phyloP scores from a whole-genome alignment of 2,888 invertebrate species.

The Pyrgus malvae region DNA sequence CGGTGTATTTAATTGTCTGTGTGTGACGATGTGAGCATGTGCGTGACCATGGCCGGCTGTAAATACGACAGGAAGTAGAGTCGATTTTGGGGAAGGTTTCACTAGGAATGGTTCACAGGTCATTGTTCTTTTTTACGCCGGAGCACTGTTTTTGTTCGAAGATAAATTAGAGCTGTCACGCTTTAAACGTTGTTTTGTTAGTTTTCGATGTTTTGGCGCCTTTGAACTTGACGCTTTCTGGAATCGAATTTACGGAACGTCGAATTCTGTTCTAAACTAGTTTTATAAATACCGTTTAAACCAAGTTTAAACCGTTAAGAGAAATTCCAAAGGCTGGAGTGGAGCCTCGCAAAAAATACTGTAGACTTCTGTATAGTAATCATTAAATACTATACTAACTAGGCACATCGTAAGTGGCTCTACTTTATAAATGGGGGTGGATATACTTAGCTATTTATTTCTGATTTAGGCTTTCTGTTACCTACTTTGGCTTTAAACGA shows the following conservation, averaged over 20 bases:
- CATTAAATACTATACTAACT: too few relatives aligned
- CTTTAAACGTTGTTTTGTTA: conserved; percentile 52
- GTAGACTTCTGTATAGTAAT: too few relatives aligned
- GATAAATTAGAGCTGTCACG: conserved; percentile 66
- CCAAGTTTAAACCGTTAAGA: too few relatives aligned
- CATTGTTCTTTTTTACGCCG: conserved; percentile 72
- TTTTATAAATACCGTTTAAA: too few relatives aligned
- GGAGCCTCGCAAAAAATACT: too few relatives aligned
- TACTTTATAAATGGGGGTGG: too few relatives aligned
- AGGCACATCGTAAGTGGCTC: too few relatives aligned
- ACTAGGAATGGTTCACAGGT: conserved; percentile 66
- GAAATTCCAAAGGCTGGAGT: too few relatives aligned
- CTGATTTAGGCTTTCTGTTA: too few relatives aligned
- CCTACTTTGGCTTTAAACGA: too few relatives aligned
- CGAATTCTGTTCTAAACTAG: background rate
- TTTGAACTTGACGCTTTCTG: conserved; percentile 31
- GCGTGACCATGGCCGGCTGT: conserved; percentile 54
- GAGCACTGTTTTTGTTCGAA: conserved; percentile 57
- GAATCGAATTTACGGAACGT: background rate
- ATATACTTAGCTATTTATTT: too few relatives aligned
- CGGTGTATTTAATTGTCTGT: background rate
- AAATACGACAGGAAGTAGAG: conserved; percentile 72
- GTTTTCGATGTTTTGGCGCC: conserved; percentile 40
- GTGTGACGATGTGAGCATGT: conserved; percentile 40
- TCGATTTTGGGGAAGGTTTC: conserved; percentile 77